These are phyloP conservation scores for Astatoreochromis straeleni DNA, from an alignment of 2,113 vertebrate species.

Conservation along the genomic window DNA sequence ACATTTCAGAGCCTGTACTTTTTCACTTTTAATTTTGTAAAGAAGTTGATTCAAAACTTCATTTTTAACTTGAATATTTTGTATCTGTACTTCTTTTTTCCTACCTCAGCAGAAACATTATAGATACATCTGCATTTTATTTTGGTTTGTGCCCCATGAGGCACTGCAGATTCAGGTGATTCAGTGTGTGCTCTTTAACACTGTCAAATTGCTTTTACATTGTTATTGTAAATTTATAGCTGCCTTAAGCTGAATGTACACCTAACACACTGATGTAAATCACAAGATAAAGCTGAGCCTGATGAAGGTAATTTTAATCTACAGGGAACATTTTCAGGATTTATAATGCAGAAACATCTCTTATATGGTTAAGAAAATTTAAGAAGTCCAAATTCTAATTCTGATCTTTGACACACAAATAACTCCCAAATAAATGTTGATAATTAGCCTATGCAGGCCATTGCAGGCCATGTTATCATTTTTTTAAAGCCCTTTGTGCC, in stretches of 20 bases:
- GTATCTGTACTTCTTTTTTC: not conserved
- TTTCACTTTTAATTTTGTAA: not conserved
- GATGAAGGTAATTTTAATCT: not conserved
- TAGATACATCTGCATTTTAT: not conserved
- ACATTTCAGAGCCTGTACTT: not conserved
- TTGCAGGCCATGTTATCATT: constrained; percentile 28
- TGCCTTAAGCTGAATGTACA: not conserved
- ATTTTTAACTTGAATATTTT: not conserved
- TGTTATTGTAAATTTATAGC: not conserved
- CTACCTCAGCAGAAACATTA: not conserved
- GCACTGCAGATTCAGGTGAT: not conserved
- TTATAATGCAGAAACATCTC: not conserved
- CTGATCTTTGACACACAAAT: not conserved
- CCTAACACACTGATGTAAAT: not conserved
- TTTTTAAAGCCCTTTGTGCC: constrained; percentile 11
- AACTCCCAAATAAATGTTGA: not conserved
- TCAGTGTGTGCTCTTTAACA: not conserved
- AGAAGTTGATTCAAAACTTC: not conserved
- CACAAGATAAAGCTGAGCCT: not conserved
- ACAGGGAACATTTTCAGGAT: not conserved
- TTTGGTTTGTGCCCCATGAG: not conserved
- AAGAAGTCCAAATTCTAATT: not conserved
- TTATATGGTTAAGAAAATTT: not conserved
- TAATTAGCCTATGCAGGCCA: not conserved
- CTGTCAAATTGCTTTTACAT: not conserved